Conservation (phyloP, 1,140 invertebrate genomes). For the Phthorimaea operculella region DNA sequence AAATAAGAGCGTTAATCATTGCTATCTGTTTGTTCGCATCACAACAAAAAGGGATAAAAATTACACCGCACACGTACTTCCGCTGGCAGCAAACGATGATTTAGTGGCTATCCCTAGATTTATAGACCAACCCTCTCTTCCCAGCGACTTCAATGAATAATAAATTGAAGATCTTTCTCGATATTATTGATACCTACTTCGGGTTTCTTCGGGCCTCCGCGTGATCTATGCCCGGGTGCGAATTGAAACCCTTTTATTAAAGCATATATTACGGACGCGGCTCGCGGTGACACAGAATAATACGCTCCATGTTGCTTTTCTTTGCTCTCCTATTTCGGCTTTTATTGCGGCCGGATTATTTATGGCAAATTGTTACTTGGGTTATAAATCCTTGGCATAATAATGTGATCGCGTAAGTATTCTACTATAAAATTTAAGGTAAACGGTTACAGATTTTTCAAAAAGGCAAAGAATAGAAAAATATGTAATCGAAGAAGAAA, state of each 20-base stretch:
- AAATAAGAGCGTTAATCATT: constrained; percentile 1
- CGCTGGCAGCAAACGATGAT: constrained; percentile 34
- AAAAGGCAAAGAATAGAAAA: too few relatives aligned
- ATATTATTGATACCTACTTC: constrained; percentile 46
- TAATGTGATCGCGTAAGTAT: neutral
- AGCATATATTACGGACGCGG: constrained; percentile 64
- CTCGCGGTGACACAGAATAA: constrained; percentile 62
- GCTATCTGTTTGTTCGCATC: constrained; percentile 25
- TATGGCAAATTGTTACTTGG: constrained; percentile 25
- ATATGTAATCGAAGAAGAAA: too few relatives aligned
- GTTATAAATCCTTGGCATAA: constrained; percentile 1
- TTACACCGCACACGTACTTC: constrained; percentile 27
- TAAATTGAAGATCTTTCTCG: constrained; percentile 51
- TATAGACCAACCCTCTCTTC: constrained; percentile 31
- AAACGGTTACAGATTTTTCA: too few relatives aligned
- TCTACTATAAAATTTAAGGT: too few relatives aligned
- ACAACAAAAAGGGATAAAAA: constrained; percentile 33
- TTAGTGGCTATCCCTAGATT: constrained; percentile 39
- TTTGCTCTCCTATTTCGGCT: constrained; percentile 53
- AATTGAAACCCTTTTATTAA: constrained; percentile 66
- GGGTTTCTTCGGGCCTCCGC: constrained; percentile 33
- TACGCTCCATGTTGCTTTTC: constrained; percentile 60
- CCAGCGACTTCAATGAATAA: constrained; percentile 46
- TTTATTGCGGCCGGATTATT: constrained; percentile 58
- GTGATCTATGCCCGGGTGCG: constrained; percentile 49